These are phyloP conservation scores for Adoxophyes honmai DNA, from an alignment of 1,140 invertebrate genomes.

Conservation along the genomic window DNA sequence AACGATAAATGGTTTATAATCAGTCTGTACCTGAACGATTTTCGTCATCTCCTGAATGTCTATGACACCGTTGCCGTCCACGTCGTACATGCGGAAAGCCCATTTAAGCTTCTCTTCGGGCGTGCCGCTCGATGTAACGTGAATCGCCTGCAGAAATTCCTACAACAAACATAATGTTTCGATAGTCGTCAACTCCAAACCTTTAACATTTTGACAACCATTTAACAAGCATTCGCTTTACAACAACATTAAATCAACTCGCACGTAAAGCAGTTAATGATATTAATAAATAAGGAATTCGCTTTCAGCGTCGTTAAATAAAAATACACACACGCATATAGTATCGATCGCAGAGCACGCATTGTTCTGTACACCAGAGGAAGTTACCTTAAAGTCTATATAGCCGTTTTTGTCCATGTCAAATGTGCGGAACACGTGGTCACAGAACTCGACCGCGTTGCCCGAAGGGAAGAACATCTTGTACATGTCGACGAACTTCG, in stretches of 20 bases:
- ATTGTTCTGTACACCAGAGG: neutral
- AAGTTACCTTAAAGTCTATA: slow-evolving; percentile 95
- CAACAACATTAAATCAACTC: slow-evolving; percentile 14
- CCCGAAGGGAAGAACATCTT: slow-evolving; percentile 99
- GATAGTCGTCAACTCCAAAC: slow-evolving; percentile 28
- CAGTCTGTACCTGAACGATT: slow-evolving; percentile 95
- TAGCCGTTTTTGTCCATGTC: slow-evolving; percentile 99
- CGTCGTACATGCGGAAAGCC: slow-evolving; percentile 99
- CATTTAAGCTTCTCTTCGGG: slow-evolving; percentile 99
- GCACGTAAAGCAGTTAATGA: slow-evolving; percentile 6
- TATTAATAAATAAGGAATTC: slow-evolving; percentile 25
- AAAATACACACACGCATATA: slow-evolving; percentile 20
- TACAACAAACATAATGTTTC: slow-evolving; percentile 77
- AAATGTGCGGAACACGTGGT: slow-evolving; percentile 99
- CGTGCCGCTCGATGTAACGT: slow-evolving; percentile 97
- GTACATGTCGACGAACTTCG: slow-evolving; percentile 99
- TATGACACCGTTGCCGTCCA: slow-evolving; percentile 99
- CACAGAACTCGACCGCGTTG: slow-evolving; percentile 98
- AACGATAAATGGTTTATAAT: no score
- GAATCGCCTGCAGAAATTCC: slow-evolving; percentile 98
- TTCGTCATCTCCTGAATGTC: slow-evolving; percentile 98
- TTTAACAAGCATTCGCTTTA: neutral
- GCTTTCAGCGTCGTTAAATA: slow-evolving; percentile 19
- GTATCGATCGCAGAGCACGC: neutral
- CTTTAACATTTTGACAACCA: neutral